Conservation (phyloP, 2,888 invertebrate genomes). For the Xiphydria camelus region DNA sequence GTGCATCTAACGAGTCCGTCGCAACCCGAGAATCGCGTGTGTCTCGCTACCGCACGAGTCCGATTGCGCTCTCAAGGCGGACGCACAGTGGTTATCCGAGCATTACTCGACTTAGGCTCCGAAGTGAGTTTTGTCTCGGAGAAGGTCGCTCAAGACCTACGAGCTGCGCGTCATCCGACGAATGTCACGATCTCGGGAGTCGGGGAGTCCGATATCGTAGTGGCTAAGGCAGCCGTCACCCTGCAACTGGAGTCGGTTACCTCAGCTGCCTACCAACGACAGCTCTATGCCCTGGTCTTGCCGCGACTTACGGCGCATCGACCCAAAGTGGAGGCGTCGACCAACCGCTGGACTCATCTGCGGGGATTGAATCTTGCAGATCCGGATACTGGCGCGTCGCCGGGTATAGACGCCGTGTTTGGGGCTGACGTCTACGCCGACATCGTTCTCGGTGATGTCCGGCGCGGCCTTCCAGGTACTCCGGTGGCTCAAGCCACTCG, state of each 20-base stretch:
- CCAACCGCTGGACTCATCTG: neutral
- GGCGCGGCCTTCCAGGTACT: no score
- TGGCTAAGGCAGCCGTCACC: neutral
- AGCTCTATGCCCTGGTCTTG: neutral
- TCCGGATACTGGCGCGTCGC: neutral
- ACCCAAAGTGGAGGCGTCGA: neutral
- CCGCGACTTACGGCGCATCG: neutral
- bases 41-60: neutral
- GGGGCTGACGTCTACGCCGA: neutral
- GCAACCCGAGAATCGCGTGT: constrained; percentile 5
- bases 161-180: neutral
- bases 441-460: neutral
- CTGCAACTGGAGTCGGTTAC: neutral
- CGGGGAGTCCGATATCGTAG: neutral
- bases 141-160: neutral
- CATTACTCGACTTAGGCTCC: neutral
- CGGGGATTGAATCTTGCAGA: neutral
- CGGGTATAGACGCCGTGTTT: neutral
- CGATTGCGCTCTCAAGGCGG: neutral
- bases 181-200: neutral
- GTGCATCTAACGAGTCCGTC: constrained; percentile 18
- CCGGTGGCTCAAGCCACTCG: no score
- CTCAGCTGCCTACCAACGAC: no score
- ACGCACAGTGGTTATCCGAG: neutral
- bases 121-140: neutral